These are phyloP conservation scores for Diachasmimorpha longicaudata DNA, from an alignment of 1,140 invertebrate genomes.

Conservation along the genomic window DNA sequence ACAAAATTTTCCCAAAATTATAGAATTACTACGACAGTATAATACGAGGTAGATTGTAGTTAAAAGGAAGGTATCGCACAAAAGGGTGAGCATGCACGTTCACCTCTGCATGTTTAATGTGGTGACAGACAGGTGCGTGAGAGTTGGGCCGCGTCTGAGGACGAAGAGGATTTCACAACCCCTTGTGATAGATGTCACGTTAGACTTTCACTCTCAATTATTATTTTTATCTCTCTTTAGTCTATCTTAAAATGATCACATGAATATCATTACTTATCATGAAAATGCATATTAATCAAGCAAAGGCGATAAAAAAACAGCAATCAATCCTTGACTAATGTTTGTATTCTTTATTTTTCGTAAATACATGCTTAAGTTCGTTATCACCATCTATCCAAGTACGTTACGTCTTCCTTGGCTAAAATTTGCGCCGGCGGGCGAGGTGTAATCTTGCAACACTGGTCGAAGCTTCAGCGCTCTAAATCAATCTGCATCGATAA, in stretches of 20 bases:
- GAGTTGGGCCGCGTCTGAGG: constrained; percentile 10
- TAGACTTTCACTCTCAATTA: background rate
- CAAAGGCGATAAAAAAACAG: background rate
- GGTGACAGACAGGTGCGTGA: constrained; percentile 41
- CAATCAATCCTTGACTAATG: background rate
- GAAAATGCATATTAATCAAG: background rate
- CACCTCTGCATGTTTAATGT: constrained; percentile 43
- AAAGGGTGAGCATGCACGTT: constrained; percentile 37
- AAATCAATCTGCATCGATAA: constrained; percentile 54
- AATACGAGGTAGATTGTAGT: background rate
- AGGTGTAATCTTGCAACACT: constrained; percentile 27
- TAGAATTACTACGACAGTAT: background rate
- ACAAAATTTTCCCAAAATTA: background rate
- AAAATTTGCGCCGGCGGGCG: background rate
- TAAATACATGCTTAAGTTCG: background rate
- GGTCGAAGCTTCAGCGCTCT: constrained; percentile 31
- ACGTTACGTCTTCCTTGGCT: background rate
- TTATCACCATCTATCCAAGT: background rate
- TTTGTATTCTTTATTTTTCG: background rate
- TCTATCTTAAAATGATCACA: background rate
- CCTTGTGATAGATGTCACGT: background rate
- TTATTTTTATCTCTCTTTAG: background rate
- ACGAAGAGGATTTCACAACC: background rate
- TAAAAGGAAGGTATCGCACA: background rate
- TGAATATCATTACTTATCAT: background rate